Evolutionary conservation across 2,113 vertebrate genomes (phyloP), one percentile per base, ranked within the genome.

Genomic region (Dolichotis patagonum): DNA sequence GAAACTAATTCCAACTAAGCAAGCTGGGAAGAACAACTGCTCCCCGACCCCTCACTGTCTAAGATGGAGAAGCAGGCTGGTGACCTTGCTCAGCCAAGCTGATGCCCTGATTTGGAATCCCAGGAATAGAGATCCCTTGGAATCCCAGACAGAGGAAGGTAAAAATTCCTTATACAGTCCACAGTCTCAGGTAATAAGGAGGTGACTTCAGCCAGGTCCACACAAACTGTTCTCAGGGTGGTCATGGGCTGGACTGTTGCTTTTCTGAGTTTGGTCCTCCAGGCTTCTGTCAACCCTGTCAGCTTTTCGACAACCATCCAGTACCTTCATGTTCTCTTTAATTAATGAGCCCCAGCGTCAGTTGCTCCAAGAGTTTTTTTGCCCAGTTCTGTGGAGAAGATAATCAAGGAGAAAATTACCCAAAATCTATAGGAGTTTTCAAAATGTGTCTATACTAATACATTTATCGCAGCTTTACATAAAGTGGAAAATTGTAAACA

Each of bases 401-500:
- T 0, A 65, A 8, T 26, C 32, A 78, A 35, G 67, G 38, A 84
- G 5, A 41, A 86, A 94, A 82, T 54, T 43, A 83, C 32, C 41
- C 54, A 56, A 80, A 85, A 85, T 62, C 78, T 7, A 82, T 56
- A 89, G 10, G 3, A 3, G 7, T 60, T 75, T 80, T 84, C 9
- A 58, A 65, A 77, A 73, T 88, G 32, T 35, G 1, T 30, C 30
- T 49, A 30, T 2, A 8, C 26, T 80, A 91, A 80, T 60, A 77
- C 49, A 81, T 46, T 60, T 52, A 56, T 85, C 60, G 71, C 4
- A 52, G 46, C 38, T 78, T 88, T 77, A 78, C 46, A 82, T 95
- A 67, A 94, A 94, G 80, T 73, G 54, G 32, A 96, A 60, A 89
- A 85, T 6, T 17, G n/a, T 41, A 88, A 95, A 67, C 17, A 78